Base-by-base conservation (phyloP, 2,113 vertebrate genomes). In the Agapornis roseicollis region DNA sequence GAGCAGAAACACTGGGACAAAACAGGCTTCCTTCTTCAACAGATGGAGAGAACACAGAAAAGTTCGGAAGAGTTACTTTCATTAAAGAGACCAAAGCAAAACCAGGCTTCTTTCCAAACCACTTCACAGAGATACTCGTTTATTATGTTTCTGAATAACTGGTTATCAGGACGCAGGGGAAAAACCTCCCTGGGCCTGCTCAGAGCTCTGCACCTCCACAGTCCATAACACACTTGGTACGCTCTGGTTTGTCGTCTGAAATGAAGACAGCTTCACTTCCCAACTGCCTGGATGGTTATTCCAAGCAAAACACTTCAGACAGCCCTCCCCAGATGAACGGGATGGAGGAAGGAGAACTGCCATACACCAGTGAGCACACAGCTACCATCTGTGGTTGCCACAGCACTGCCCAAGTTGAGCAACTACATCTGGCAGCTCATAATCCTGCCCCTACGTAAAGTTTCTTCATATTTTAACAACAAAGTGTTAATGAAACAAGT, bases 41-140 rank as follows among this genome's bases (percentile, higher is more conserved):
- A 88, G 47, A 76, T 37, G 58, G 83, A 37, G 71, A 60, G 70
- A 41, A 41, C 28, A 16, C 25, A 64, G 35, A 7, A 3, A 60
- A 90, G 70, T 41, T 19, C 28, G 66, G 37, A 60, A 92, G 93
- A 90, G 92, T 39, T 28, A 13, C 16, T 41, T 4, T 89, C 69
- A 88, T 78, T 46, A 69, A 44, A 70, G 65, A 93, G 77, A 84
- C 42, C 80, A 90, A 90, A 91, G 94, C 68, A 78, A 55, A 78
- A 42, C 6, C 76, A 88, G 65, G 92, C 92, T 88, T 35, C 85
- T 76, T 44, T 88, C 96, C 91, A 94, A 97, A 79, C 90, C 91
- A 92, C 95, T 95, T 96, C 92, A 94, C 18, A 95, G 81, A 55
- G 80, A 50, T 3, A 24, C 4, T 86, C 9, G 29, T 73, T 90